phyloP scores from a whole-genome alignment of 2,888 invertebrate species.

The Andrena minutula region DNA sequence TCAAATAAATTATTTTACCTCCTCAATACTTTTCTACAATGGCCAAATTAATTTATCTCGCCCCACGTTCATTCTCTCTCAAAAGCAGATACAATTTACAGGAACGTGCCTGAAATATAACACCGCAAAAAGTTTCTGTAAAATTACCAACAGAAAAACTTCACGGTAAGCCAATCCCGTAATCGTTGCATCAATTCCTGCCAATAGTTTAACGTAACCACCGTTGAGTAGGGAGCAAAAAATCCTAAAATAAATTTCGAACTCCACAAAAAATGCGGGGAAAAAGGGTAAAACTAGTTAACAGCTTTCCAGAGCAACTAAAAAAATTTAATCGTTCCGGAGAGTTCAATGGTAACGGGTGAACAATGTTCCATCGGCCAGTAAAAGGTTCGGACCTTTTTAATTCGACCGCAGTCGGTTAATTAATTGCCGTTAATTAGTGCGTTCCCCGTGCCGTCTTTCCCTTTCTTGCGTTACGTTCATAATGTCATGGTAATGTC shows the following conservation, averaged over 20 bases:
- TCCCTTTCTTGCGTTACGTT: slow-evolving; percentile 17
- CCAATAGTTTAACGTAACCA: too few relatives aligned
- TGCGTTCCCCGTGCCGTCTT: slow-evolving; percentile 20
- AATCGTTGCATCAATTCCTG: too few relatives aligned
- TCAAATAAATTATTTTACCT: too few relatives aligned
- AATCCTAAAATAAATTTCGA: neutral
- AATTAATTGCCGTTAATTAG: slow-evolving; percentile 56
- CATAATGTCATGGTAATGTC: slow-evolving; percentile 40
- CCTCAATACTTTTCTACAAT: too few relatives aligned
- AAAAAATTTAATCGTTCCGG: neutral
- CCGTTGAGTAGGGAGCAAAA: neutral
- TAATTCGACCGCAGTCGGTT: slow-evolving; percentile 30
- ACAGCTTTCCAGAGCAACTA: too few relatives aligned
- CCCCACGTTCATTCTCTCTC: too few relatives aligned
- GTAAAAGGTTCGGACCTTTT: neutral
- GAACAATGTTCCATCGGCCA: neutral
- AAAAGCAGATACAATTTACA: neutral
- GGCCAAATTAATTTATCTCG: too few relatives aligned
- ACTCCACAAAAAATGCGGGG: neutral
- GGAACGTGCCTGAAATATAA: neutral
- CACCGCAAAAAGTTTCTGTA: too few relatives aligned
- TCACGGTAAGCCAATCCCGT: too few relatives aligned
- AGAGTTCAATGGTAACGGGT: neutral
- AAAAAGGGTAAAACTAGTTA: neutral
- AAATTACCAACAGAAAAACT: neutral